Evolutionary conservation across 1,140 invertebrate species (phyloP), one percentile per base, ranked within the genome.

Genomic region (Chironomus striatipennis): DNA sequence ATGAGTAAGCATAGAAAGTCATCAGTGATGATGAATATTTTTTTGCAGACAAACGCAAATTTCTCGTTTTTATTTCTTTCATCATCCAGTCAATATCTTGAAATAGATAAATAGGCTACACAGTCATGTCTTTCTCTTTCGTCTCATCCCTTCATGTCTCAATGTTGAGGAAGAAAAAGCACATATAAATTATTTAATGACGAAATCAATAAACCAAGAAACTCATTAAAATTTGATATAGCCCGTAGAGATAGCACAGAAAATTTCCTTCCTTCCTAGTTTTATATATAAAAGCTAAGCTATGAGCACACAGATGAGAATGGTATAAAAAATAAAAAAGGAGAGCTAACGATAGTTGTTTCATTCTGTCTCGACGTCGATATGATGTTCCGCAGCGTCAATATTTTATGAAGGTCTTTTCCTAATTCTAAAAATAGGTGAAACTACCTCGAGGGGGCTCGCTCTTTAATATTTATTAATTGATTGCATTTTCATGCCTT

Each of bases 121-220:
- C 7, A 8, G n/a, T 67, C 12, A 57, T 10, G 12, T 57, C n/a
- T 57, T 15, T 57, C n/a, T 15, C 47, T 57, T 15, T 57, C 5
- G 2, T 5, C 5, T 34, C 24, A 34, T 34, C 5, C 24, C 24
- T 34, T 34, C 24, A 34, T 34, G 24, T 34, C 24, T 34, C 24
- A 34, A 34, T 34, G 24, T 34, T 34, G 24, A 34, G 24, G 24
- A 34, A 34, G 24, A 34, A 34, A 34, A 57, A 57, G 47, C 47
- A 57, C 47, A 12, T 17, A 70, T 70, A 70, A 70, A 70, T 70
- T 70, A 70, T 70, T n/a, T 70, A 70, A 70, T 70, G 65, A 18
- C 20, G 65, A 70, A 70, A 70, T 70, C 65, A 70, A 70, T 70
- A 70, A 70, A 70, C 17, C 65, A 70, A 70, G 65, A 70, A 70